These are phyloP conservation scores for Macrotis lagotis DNA, from an alignment of 2,113 vertebrate genomes.

Conservation along the genomic window DNA sequence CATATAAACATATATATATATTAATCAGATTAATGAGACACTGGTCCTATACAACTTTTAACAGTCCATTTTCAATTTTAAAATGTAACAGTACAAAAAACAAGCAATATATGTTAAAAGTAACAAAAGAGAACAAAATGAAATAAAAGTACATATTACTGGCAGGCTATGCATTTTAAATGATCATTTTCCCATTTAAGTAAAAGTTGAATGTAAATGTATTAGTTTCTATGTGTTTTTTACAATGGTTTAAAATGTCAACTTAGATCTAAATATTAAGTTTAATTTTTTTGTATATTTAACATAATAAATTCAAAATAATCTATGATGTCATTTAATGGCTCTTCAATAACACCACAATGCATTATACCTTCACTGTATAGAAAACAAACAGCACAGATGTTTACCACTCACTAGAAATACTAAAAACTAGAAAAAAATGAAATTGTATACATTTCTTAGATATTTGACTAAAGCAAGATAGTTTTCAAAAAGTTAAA, in stretches of 20 bases:
- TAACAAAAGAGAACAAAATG: constrained; percentile 69
- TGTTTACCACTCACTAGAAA: constrained; percentile 39
- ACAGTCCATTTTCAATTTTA: constrained; percentile 77
- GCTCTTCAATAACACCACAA: constrained; percentile 62
- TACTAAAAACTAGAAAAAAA: constrained; percentile 36
- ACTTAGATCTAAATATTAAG: constrained; percentile 55
- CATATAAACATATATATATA: constrained; percentile 23
- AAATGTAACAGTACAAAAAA: constrained; percentile 79
- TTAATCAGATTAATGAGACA: constrained; percentile 73
- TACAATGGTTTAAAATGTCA: constrained; percentile 42
- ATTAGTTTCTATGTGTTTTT: constrained; percentile 49
- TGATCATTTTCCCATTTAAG: constrained; percentile 48
- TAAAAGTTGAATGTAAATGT: constrained; percentile 65
- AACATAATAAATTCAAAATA: constrained; percentile 57
- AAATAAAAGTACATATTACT: constrained; percentile 47
- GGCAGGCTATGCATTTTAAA: constrained; percentile 53
- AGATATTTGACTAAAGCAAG: constrained; percentile 58
- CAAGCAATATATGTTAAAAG: constrained; percentile 70
- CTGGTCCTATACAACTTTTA: constrained; percentile 79
- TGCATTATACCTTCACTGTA: constrained; percentile 29
- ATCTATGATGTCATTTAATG: constrained; percentile 31
- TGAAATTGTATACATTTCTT: constrained; percentile 30
- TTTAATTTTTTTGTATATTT: constrained; percentile 62
- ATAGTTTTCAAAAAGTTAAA: constrained; percentile 78
- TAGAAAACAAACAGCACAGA: constrained; percentile 6